Evolutionary conservation across 2,797 vertebrate species (phyloP), one percentile per base, ranked within the genome.

Genomic region (Triplophysa yarkandensis): DNA sequence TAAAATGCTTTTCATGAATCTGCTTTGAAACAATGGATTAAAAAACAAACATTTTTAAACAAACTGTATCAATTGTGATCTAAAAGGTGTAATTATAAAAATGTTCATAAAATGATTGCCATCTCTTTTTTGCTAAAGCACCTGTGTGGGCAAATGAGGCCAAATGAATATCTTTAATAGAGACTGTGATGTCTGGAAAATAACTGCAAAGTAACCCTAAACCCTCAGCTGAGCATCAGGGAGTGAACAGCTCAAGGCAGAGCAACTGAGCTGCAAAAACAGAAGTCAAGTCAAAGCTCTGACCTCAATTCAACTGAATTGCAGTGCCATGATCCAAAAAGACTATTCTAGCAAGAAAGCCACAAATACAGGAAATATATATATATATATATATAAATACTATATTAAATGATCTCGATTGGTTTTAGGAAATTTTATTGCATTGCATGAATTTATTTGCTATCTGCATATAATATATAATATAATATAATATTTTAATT

Each of bases 251-350:
- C 32, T 54, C 54, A 17, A 25, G 16, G 48, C 5, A 19, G 23
- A 68, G 52, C 66, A 68, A 68, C 66, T 27, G 48, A 54, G 21
- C 66, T 13, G 50, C 21, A 54, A 4, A 54, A 54, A 9, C 66
- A 54, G 32, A 41, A 54, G 66, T 68, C 65, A 54, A 39, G 34
- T n/a, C 46, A 41, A 17, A 57, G 27, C 19, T 65, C 32, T 58
- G 36, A 69, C 67, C 36, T 44, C n/a, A 58, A 17, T 69, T 41
- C 5, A 57, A 21, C 39, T 57, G 6, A 43, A 57, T 43, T 69
- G 23, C 6, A 5, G 19, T 17, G 25, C 39, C 36, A 23, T 14
- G n/a, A 46, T 32, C 39, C 28, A 25, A 69, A 44, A 69, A 21
- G 52, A 17, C n/a, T 25, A 69, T 69, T 60, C 27, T 23, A 43